These are phyloP conservation scores for Heteromormyrus szaboi DNA, from an alignment of 2,797 vertebrate species.

Conservation along the genomic window DNA sequence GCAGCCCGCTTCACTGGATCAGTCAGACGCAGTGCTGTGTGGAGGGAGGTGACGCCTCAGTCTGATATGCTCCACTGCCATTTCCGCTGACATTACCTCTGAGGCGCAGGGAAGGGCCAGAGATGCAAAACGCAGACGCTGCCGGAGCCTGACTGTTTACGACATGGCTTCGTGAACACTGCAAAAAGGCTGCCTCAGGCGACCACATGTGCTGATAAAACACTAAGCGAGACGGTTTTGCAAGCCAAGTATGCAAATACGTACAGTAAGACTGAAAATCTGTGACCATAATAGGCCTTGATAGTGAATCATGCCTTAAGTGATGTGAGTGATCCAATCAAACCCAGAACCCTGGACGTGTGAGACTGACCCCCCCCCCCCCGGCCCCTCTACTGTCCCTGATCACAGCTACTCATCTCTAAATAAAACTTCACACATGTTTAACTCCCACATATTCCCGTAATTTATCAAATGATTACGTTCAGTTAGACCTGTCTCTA, in stretches of 20 bases:
- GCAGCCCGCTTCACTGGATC: neutral
- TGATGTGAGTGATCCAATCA: neutral
- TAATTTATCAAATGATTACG: neutral
- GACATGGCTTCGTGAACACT: neutral
- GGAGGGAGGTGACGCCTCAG: neutral
- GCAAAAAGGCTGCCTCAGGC: neutral
- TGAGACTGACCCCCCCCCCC: neutral
- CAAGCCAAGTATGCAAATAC: neutral
- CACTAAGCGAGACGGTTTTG: neutral
- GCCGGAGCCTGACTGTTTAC: neutral
- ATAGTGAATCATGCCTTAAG: neutral
- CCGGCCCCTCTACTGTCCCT: neutral
- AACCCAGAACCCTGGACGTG: neutral
- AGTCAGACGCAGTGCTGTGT: neutral
- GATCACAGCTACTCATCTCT: neutral
- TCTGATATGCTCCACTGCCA: neutral
- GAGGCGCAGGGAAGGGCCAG: neutral
- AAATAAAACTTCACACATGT: neutral
- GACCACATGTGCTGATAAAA: neutral
- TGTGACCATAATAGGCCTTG: neutral
- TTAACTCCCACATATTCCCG: neutral
- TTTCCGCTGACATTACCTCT: constrained; percentile 11
- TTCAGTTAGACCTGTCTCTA: neutral
- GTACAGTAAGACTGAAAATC: neutral
- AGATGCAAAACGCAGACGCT: constrained; percentile 6